Base-by-base conservation (phyloP, 2,797 vertebrate genomes). In the Eulemur coronatus region DNA sequence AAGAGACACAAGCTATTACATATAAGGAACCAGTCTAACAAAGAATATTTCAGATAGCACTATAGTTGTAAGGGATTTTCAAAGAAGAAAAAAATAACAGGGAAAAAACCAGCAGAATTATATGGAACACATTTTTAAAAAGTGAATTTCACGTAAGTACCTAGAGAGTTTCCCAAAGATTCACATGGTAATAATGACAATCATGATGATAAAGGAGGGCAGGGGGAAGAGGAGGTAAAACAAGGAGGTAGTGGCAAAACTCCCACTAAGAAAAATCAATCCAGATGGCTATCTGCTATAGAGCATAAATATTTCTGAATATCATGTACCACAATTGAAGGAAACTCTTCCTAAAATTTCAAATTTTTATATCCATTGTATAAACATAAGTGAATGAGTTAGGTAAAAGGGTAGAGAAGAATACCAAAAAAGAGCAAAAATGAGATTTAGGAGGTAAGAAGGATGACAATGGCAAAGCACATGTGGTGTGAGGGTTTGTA, bases 21-120 rank as follows among this genome's bases (percentile, higher is more conserved):
- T 59, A 67, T 28, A 95, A 97, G 80, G 10, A 95, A 91, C 2
- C 46, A 87, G 15, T n/a, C 22, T 65, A 89, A 86, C 22, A 81
- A 0, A 52, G 30, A 84, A 24, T 65, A 96, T 84, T 85, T 92
- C 65, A 93, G 33, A 35, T 41, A 82, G 52, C 13, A 65, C 26
- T 67, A 26, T 4, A 75, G 24, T 50, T 91, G 17, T 59, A 8
- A 85, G 15, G 26, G 41, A 65, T 84, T 92, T 67, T 90, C 80
- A 89, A 94, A 15, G 43, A 33, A 59, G 48, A 87, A 50, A 65
- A 82, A 82, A 67, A 65, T 30, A 57, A 57, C 3, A 50, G 80
- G 15, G 46, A 82, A 67, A 70, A 48, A 15, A 91, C 24, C 13
- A 84, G 20, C 7, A 76, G 38, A 92, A 72, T 5, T 41, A 88